Evolutionary conservation across 2,888 invertebrate species (phyloP).

Genomic region (Drepanosiphum platanoidis): DNA sequence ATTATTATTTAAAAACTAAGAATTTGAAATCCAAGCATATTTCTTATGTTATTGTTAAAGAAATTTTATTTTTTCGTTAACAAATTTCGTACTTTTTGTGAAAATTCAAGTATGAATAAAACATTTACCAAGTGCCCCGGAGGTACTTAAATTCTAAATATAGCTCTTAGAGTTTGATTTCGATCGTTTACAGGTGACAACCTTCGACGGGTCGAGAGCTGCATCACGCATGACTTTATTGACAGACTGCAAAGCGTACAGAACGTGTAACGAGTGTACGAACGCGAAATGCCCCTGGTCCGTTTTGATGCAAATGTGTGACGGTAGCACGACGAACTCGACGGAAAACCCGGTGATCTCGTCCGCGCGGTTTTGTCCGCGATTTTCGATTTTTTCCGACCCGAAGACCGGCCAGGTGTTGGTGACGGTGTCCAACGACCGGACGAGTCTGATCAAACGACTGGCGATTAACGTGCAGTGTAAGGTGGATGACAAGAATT

Average conservation of each 20-base stretch:
- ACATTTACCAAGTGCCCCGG: no score
- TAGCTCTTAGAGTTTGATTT: no score
- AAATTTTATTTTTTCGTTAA: no score
- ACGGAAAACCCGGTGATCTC: neutral
- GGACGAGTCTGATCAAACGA: neutral
- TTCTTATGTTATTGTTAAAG: no score
- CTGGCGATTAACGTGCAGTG: neutral
- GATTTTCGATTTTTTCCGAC: neutral
- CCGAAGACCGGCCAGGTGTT: fast-evolving
- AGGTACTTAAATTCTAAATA: no score
- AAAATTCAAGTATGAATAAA: no score
- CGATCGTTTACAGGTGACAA: neutral
- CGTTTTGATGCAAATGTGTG: neutral
- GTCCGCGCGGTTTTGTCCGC: neutral
- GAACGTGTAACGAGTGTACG: neutral
- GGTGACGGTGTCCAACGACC: neutral
- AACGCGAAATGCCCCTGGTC: neutral
- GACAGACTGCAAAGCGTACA: neutral
- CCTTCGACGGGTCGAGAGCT: neutral
- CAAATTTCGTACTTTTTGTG: no score
- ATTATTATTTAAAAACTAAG: no score
- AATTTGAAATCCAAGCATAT: no score
- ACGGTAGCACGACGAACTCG: neutral
- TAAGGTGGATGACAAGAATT: neutral
- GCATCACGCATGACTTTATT: neutral